A percentile compares a stretch with the other conserved stretches of the same genome.
Conservation (phyloP, 2,888 invertebrate genomes). For the Globia sparganii region DNA sequence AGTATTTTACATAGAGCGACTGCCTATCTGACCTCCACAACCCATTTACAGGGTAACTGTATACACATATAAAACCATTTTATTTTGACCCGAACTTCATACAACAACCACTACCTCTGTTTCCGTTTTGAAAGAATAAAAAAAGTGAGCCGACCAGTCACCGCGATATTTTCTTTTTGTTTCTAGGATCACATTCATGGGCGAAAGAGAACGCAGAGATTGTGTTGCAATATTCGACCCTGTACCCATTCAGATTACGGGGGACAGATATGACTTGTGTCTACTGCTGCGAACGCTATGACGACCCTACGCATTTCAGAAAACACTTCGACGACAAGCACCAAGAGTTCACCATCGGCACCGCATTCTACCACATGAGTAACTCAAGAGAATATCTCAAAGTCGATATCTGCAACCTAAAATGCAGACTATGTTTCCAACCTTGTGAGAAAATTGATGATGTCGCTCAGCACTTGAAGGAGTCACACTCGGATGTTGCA, state of each 20-base stretch:
- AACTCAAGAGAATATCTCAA: slow-evolving; percentile 80
- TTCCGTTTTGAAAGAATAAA: slow-evolving; percentile 25
- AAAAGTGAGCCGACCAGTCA: slow-evolving; percentile 67
- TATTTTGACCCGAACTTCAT: not conserved
- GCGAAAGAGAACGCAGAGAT: slow-evolving; percentile 85
- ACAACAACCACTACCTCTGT: not conserved
- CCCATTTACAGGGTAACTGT: not conserved
- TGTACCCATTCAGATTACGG: slow-evolving; percentile 84
- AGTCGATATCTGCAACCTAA: slow-evolving; percentile 81
- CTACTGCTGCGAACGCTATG: slow-evolving; percentile 83
- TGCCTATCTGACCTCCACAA: not conserved
- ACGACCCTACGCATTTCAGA: slow-evolving; percentile 79
- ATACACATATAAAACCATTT: not conserved
- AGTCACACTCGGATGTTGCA: slow-evolving; percentile 70
- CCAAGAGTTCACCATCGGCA: slow-evolving; percentile 76
- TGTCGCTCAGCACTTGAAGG: slow-evolving; percentile 77
- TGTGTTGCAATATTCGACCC: slow-evolving; percentile 83
- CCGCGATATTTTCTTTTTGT: slow-evolving; percentile 79
- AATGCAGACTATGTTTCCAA: slow-evolving; percentile 77
- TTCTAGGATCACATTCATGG: slow-evolving; percentile 84
- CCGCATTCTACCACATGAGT: slow-evolving; percentile 81
- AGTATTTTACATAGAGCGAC: not conserved
- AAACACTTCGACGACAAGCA: slow-evolving; percentile 79
- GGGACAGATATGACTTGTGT: slow-evolving; percentile 82
- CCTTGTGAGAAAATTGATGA: slow-evolving; percentile 74